Percentiles rank a stretch among this genome's conserved stretches.
phyloP scores from a whole-genome alignment of 1,140 invertebrate species.

The Zaprionus tsacasi region DNA sequence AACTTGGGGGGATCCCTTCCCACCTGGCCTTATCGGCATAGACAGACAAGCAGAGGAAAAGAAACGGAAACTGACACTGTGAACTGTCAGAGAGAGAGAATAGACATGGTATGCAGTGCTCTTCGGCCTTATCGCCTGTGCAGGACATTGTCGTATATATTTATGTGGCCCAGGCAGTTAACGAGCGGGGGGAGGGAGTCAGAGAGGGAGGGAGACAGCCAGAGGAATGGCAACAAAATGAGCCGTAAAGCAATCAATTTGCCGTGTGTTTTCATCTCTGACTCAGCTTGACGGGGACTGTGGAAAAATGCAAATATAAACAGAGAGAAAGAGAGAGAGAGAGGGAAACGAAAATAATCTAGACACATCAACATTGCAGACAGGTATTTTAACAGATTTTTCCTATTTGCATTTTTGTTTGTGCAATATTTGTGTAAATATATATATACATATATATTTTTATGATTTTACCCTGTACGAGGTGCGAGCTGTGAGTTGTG shows the following conservation, averaged over 20 bases:
- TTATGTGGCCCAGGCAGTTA: conserved; percentile 57
- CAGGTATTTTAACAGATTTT: conserved; percentile 55
- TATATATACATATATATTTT: too few relatives aligned
- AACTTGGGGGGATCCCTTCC: too few relatives aligned
- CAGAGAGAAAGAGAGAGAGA: too few relatives aligned
- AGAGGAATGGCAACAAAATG: conserved; percentile 59
- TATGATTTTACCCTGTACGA: conserved; percentile 5
- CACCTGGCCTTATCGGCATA: not conserved
- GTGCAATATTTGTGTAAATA: conserved; percentile 3
- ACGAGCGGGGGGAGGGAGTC: conserved; percentile 58
- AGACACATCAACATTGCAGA: conserved; percentile 36
- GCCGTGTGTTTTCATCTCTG: conserved; percentile 67
- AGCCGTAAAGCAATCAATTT: conserved; percentile 81
- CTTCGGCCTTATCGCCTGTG: conserved; percentile 47
- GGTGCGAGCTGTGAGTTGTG: conserved; percentile 26
- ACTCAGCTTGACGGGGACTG: conserved; percentile 38
- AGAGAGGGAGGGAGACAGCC: conserved; percentile 4
- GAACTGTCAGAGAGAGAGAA: not conserved
- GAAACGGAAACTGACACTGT: not conserved
- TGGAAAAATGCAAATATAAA: conserved; percentile 47
- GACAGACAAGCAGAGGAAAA: not conserved
- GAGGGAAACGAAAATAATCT: conserved; percentile 17
- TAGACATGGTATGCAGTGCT: not conserved
- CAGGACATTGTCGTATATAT: conserved; percentile 20
- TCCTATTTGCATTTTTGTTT: conserved; percentile 58